phyloP scores from a whole-genome alignment of 1,140 invertebrate genomes.

The Atta colombica region DNA sequence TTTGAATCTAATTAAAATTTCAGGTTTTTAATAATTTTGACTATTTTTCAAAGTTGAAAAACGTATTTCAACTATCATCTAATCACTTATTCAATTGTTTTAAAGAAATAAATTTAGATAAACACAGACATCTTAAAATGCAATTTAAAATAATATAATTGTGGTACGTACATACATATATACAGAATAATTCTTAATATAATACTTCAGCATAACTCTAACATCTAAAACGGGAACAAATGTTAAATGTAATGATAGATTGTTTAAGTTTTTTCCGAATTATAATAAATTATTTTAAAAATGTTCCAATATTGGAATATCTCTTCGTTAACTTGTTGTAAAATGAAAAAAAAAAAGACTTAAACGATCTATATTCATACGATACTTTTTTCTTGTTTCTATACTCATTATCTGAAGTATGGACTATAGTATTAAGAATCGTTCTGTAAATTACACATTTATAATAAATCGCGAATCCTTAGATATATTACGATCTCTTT shows the following conservation, averaged over 20 bases:
- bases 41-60: neutral
- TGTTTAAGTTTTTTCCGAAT: neutral
- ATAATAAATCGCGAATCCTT: slow-evolving; percentile 55
- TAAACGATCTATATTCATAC: neutral
- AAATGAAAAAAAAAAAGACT: neutral
- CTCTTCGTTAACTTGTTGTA: neutral
- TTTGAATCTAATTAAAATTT: neutral
- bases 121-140: neutral
- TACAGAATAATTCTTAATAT: slow-evolving; percentile 4
- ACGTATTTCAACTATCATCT: neutral
- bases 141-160: neutral
- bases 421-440: slow-evolving; percentile 11
- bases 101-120: slow-evolving; percentile 10
- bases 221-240: neutral
- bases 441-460: slow-evolving; percentile 27
- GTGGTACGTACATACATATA: slow-evolving; percentile 6
- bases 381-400: neutral
- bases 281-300: slow-evolving; percentile 6
- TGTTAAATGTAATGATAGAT: neutral
- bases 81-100: neutral
- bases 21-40: neutral
- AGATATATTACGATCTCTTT: slow-evolving; percentile 41
- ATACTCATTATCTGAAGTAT: neutral
- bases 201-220: neutral
- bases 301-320: neutral